Percentiles rank a stretch among this genome's conserved stretches.
phyloP scores from a whole-genome alignment of 2,797 vertebrate species.

The Darevskia nairensis region DNA sequence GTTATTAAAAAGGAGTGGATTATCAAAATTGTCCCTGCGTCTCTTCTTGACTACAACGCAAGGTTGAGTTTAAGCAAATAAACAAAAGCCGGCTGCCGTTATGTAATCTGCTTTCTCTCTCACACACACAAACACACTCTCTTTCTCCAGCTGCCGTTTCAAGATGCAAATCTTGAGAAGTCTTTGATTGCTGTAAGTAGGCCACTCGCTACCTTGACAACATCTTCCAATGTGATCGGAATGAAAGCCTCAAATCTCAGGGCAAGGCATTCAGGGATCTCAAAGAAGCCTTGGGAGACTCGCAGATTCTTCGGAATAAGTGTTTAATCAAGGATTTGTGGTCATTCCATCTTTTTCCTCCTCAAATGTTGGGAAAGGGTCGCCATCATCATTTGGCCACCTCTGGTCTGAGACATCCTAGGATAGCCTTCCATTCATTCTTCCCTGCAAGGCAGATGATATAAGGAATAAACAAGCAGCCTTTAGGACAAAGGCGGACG shows the following conservation, averaged over 20 bases:
- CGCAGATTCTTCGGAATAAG: not conserved
- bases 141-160: not conserved
- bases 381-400: too few relatives aligned
- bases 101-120: not conserved
- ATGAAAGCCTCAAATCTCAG: not conserved
- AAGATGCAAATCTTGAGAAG: conserved; percentile 3
- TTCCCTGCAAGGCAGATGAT: too few relatives aligned
- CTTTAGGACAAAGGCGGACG: too few relatives aligned
- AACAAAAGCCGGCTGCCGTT: conserved; percentile 1
- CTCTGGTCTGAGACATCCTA: too few relatives aligned
- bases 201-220: conserved; percentile 22
- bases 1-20: not conserved
- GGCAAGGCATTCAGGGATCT: not conserved
- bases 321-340: not conserved
- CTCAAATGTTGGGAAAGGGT: not conserved
- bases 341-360: not conserved
- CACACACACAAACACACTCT: too few relatives aligned
- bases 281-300: not conserved
- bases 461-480: too few relatives aligned
- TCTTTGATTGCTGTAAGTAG: conserved; percentile 15
- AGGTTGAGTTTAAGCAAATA: conserved; percentile 27
- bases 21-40: not conserved
- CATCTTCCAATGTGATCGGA: conserved; percentile 1
- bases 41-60: not conserved
- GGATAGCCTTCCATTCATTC: too few relatives aligned